phyloP scores from a whole-genome alignment of 2,113 vertebrate genomes.

The Ochotona princeps region DNA sequence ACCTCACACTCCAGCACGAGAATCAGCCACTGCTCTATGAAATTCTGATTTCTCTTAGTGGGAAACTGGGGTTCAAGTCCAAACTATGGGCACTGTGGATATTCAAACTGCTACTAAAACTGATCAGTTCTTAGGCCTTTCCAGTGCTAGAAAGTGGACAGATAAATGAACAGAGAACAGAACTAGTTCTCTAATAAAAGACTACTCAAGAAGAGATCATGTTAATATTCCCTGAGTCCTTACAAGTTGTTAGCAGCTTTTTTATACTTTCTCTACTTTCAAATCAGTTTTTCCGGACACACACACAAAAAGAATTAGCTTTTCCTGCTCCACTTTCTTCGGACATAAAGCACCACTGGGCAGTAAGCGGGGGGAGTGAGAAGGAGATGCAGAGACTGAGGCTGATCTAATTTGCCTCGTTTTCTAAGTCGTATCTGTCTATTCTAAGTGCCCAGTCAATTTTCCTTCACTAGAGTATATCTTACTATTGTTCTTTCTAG shows the following conservation, averaged over 20 bases:
- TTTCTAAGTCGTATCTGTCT: not conserved
- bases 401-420: not conserved
- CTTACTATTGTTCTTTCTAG: not conserved
- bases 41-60: not conserved
- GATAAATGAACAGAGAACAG: not conserved
- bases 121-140: not conserved
- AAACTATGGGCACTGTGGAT: not conserved
- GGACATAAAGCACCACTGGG: not conserved
- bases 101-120: not conserved
- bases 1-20: not conserved
- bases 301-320: not conserved
- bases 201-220: not conserved
- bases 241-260: not conserved
- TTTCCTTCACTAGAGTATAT: not conserved
- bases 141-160: not conserved
- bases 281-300: constrained; percentile 15
- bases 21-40: not conserved
- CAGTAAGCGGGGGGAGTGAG: no score
- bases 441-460: not conserved
- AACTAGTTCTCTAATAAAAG: not conserved
- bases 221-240: not conserved
- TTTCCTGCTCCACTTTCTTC: not conserved
- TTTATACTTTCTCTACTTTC: not conserved
- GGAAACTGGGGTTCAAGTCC: not conserved
- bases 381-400: not conserved